Evolutionary conservation across 2,888 invertebrate species (phyloP), one percentile per base, ranked within the genome.

Genomic region (Andrena haemorrhoa): DNA sequence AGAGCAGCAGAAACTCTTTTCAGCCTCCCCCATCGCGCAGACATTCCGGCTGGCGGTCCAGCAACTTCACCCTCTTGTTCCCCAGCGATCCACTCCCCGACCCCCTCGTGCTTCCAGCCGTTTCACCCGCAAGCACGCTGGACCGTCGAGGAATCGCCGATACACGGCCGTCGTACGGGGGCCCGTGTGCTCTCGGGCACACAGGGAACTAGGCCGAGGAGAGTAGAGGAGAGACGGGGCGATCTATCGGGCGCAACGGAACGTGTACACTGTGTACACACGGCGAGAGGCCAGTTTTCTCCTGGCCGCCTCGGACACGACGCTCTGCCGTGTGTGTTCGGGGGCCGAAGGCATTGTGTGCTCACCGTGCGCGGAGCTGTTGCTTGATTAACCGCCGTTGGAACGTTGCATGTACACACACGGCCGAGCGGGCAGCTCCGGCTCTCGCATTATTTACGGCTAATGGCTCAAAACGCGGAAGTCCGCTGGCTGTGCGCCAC

Each of bases 401-500:
- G 80, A 79, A 76, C 84, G 82, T 68, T 65, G 85, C 81, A 83
- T 84, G 70, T 83, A 89, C 88, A 74, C 60, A 86, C 88, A 86
- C 88, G 88, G 86, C 81, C 82, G 85, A 83, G 82, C 88, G 87
- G 75, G 79, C 79, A 86, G 81, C 89, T 82, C 41, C 87, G 81
- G 86, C 79, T 72, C 80, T 82, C 90, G 83, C 89, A 91, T 93
- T 92, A 93, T 92, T 92, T 90, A 93, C 91, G 91, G 91, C 84
- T 92, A 92, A 91, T 91, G 90, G 88, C 84, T 90, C 90, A 90
- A 92, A 91, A 92, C 89, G 90, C 90, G 91, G 92, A 92, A 92
- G 91, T 90, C 88, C 86, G 75, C 41, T 66, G 74, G 73, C 66
- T 56, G 53, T 69, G 33, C 79, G 79, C 64, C 84, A 75, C 65